A percentile compares a stretch with the other conserved stretches of the same genome.
Conservation (phyloP, 2,113 vertebrate species). For the Capra hircus region DNA sequence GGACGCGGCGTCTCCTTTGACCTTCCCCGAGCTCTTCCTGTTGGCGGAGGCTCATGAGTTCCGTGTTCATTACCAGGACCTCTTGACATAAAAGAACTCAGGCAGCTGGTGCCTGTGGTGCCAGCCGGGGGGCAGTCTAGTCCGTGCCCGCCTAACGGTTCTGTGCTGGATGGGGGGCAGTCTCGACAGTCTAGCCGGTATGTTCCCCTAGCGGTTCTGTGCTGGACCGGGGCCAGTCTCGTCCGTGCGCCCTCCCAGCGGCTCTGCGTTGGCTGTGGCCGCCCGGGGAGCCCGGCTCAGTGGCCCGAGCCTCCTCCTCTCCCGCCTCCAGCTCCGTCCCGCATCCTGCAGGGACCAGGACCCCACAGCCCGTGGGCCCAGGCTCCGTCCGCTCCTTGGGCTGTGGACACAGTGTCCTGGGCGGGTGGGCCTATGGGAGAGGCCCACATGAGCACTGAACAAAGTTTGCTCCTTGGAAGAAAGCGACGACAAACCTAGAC, state of each 20-base stretch:
- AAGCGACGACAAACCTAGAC: neutral
- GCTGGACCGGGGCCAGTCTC: neutral
- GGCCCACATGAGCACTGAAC: too few relatives aligned
- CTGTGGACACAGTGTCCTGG: neutral
- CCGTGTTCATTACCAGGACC: neutral
- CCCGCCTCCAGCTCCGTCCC: neutral
- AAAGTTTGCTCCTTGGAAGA: neutral
- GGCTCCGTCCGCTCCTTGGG: neutral
- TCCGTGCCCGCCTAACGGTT: accelerated
- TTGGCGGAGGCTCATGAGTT: neutral
- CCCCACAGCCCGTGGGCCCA: neutral
- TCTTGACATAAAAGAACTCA: neutral
- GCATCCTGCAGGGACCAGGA: neutral
- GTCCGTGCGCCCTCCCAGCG: accelerated
- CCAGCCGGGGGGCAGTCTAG: neutral
- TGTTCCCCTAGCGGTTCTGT: too few relatives aligned
- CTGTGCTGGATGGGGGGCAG: too few relatives aligned
- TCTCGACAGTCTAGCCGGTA: too few relatives aligned
- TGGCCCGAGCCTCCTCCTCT: neutral
- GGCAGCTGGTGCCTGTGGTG: neutral
- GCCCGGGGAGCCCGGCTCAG: too few relatives aligned
- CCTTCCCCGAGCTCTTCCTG: neutral
- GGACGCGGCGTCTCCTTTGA: neutral
- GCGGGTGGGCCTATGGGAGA: neutral
- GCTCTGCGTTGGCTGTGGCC: neutral